Evolutionary conservation across 2,888 invertebrate genomes (phyloP), one percentile per base, ranked within the genome.

Genomic region (Exocentrus adspersus): DNA sequence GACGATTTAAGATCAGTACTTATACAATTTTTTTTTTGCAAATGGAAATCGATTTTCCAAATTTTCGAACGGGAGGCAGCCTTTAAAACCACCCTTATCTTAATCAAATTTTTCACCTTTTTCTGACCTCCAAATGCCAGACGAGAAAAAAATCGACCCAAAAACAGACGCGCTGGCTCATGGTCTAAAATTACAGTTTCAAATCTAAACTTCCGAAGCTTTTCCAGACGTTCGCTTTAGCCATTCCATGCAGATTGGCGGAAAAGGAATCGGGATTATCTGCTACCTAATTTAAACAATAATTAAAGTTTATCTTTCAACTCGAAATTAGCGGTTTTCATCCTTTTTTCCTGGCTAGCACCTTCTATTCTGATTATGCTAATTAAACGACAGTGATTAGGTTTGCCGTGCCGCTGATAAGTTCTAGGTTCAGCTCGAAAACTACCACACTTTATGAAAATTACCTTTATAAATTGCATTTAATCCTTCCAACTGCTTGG

Each of bases 291-390:
- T 77, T 78, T 77, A 76, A 75, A 76, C 76, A 75, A 75, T 75
- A 75, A 76, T 78, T 78, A 76, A 75, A 75, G 69, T 75, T 77
- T 77, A 78, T 77, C 74, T 76, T 70, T 68, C 68, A 67, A 70
- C 68, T 62, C 65, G 60, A 72, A 69, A 70, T 68, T 71, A 66
- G 67, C 68, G 69, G 68, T 68, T 70, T 45, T 60, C 57, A 54
- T 52, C 51, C 52, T 59, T 64, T 62, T 54, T 60, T 53, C 48
- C 59, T 12, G 42, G 28, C 56, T 24, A 41, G 45, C 19, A 46
- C 43, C 61, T 64, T 53, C 50, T 43, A 64, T 37, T 58, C 64
- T 51, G 52, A 61, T 57, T 64, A 51, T 50, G 52, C 41, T 64
- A 60, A 64, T 64, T 60, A 30, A 58, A 42, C 48, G 53, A 43